These are phyloP conservation scores for Poeciliopsis occidentalis DNA, from an alignment of 2,113 vertebrate genomes.

Conservation along the genomic window DNA sequence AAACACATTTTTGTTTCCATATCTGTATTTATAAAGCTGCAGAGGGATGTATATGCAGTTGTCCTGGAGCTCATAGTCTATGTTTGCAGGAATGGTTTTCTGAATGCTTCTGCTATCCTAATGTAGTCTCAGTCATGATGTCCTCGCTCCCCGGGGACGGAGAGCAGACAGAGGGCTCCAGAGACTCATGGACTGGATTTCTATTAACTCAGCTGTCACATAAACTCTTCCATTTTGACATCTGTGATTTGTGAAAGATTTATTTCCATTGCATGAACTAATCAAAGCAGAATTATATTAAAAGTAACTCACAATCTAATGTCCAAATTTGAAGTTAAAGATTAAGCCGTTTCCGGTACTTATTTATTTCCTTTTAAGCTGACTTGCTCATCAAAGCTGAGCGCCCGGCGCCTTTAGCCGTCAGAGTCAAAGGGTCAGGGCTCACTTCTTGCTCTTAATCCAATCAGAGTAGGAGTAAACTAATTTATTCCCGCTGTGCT, in stretches of 20 bases:
- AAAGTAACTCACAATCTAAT: neutral
- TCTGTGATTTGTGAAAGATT: neutral
- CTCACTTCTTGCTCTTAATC: slow-evolving; percentile 63
- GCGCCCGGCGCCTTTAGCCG: slow-evolving; percentile 27
- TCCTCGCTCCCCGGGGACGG: slow-evolving; percentile 24
- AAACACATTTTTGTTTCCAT: slow-evolving; percentile 23
- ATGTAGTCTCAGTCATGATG: slow-evolving; percentile 1
- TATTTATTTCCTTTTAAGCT: slow-evolving; percentile 28
- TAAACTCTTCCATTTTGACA: slow-evolving; percentile 43
- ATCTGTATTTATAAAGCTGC: slow-evolving; percentile 38
- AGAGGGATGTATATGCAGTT: slow-evolving; percentile 12
- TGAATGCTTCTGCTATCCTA: slow-evolving; percentile 3
- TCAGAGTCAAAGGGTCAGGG: slow-evolving; percentile 33
- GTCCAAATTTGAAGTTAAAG: neutral
- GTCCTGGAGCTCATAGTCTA: neutral
- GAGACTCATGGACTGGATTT: slow-evolving; percentile 44
- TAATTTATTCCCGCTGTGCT: slow-evolving; percentile 69
- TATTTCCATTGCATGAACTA: neutral
- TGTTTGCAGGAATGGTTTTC: neutral
- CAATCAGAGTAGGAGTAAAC: slow-evolving; percentile 74
- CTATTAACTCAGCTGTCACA: slow-evolving; percentile 69
- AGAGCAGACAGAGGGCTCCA: slow-evolving; percentile 32
- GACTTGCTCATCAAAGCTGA: slow-evolving; percentile 35
- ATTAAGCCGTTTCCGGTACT: neutral
- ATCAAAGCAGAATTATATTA: neutral